phyloP scores from a whole-genome alignment of 1,140 invertebrate species.

The Pogonomyrmex californicus region DNA sequence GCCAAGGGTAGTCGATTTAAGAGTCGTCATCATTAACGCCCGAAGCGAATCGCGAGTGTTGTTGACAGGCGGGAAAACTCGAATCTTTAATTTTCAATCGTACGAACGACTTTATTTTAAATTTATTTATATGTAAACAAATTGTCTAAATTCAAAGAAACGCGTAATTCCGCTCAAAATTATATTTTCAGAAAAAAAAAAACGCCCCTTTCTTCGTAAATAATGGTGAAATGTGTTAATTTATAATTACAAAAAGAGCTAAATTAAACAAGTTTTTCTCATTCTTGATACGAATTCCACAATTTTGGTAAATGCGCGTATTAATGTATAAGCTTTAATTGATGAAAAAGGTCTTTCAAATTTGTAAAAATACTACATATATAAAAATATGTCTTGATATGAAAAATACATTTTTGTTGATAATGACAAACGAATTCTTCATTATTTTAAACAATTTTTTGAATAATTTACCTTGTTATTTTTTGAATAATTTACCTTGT shows the following conservation, averaged over 20 bases:
- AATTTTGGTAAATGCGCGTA: too few relatives aligned
- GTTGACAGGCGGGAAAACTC: conserved; percentile 17
- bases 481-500: background rate
- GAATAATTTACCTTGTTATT: background rate
- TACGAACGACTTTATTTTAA: background rate
- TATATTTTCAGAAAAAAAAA: background rate
- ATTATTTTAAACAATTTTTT: background rate
- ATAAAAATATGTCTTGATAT: too few relatives aligned
- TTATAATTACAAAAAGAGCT: too few relatives aligned
- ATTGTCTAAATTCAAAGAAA: background rate
- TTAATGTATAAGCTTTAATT: too few relatives aligned
- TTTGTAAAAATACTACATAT: too few relatives aligned
- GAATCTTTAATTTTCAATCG: conserved; percentile 10
- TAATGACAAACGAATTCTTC: too few relatives aligned
- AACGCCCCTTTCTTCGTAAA: too few relatives aligned
- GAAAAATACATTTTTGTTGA: too few relatives aligned
- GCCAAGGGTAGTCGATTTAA: conserved; percentile 30
- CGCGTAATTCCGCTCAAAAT: background rate
- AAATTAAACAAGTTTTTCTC: too few relatives aligned
- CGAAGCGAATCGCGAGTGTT: background rate
- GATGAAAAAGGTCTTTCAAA: too few relatives aligned
- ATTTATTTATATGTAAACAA: background rate
- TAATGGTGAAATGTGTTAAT: too few relatives aligned
- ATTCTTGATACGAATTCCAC: too few relatives aligned
- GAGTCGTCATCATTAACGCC: conserved; percentile 22